Base-by-base conservation (phyloP, 2,888 invertebrate genomes). In the Tetragonula carbonaria region DNA sequence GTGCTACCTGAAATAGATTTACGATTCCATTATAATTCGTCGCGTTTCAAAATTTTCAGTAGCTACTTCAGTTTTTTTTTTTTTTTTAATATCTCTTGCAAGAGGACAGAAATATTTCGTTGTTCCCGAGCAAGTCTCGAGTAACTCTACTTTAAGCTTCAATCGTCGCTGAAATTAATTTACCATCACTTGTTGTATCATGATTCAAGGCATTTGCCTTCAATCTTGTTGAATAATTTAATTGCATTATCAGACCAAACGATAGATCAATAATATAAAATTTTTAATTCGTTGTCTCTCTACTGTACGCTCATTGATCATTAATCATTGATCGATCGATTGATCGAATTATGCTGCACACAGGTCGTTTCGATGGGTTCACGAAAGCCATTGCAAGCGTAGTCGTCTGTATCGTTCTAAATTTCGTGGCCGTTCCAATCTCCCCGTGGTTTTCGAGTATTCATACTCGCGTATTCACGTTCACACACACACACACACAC, bases 371-470 rank as follows among this genome's bases (percentile, higher is more conserved):
- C 53, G 59, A 50, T 4, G n/a, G 33, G 23, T 55, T 28, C 23
- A 53, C 59, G 18, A 33, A 62, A 23, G 18, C 55, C 50, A 21
- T 59, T 72, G 33, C 38, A 59, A 21, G n/a, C 51, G n/a, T 21
- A 18, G 66, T 33, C 72, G 63, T 65, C 71, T 38, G 67, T 73
- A 78, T 70, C 68, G 65, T 84, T 55, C 59, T 63, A 71, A 85
- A 80, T 75, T 83, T 75, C 79, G 73, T 59, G 63, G 73, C 33
- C 55, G 82, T 87, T 76, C 67, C 82, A 84, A 82, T 87, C 71
- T 80, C 76, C 78, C 78, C 59, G 76, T 81, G 86, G 80, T 88
- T 86, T 84, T 87, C 80, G 78, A 78, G 66, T 81, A 83, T 73
- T 67, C 73, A 74, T 74, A 45, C 28, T 55, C 57, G 33, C 50